These are phyloP conservation scores for Drosophila guanche DNA, from an alignment of 1,140 invertebrate genomes.

Conservation along the genomic window DNA sequence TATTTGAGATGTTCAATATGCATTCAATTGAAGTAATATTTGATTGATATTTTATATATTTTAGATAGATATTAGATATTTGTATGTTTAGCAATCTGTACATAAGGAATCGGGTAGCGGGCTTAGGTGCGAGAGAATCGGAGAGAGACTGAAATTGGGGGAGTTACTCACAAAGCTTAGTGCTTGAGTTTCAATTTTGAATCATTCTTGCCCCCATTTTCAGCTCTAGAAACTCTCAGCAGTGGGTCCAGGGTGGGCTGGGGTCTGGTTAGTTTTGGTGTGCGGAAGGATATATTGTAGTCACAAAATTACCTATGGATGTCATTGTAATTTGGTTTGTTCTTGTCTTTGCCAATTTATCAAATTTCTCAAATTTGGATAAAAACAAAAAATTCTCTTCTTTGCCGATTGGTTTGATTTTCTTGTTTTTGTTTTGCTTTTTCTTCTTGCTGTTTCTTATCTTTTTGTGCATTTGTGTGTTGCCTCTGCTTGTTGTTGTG, in stretches of 20 bases:
- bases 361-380: constrained; percentile 51
- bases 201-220: too few species aligned
- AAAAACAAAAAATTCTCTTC: constrained; percentile 45
- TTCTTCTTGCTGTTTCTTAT: constrained; percentile 13
- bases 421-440: constrained; percentile 5
- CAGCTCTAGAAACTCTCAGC: too few species aligned
- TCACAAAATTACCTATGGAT: constrained; percentile 80
- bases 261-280: constrained; percentile 8
- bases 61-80: too few species aligned
- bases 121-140: too few species aligned
- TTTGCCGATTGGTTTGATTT: constrained; percentile 41
- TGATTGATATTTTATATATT: too few species aligned
- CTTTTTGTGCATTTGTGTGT: constrained; percentile 39
- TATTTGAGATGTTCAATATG: too few species aligned
- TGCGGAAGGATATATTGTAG: not conserved
- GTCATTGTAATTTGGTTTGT: constrained; percentile 77
- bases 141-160: too few species aligned
- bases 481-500: constrained; percentile 9
- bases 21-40: too few species aligned
- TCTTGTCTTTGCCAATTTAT: constrained; percentile 51
- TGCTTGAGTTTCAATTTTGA: too few species aligned
- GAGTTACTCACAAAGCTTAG: too few species aligned
- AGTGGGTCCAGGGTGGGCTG: not conserved
- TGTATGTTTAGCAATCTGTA: too few species aligned
- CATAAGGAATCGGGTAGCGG: too few species aligned